Conservation (phyloP, 2,797 vertebrate species). For the Spheniscus humboldti region DNA sequence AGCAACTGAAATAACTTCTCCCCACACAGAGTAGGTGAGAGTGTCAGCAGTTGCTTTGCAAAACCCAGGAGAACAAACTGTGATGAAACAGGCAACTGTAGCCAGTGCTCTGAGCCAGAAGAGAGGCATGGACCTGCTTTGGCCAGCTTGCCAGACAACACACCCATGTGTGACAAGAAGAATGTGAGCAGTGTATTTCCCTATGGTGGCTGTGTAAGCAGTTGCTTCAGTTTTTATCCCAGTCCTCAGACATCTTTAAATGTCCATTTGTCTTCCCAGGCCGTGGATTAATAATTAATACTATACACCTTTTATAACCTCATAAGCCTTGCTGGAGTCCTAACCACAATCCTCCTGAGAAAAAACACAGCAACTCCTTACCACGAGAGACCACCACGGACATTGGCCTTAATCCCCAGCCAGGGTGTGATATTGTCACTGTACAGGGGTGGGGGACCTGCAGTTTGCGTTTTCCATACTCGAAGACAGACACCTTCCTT, state of each 20-base stretch:
- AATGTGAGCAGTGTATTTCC: accelerated
- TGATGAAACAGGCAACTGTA: not conserved
- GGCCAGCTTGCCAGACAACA: not conserved
- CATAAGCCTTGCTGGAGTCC: not conserved
- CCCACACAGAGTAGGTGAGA: not conserved
- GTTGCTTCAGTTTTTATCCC: not conserved
- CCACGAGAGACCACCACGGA: not conserved
- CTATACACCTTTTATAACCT: not conserved
- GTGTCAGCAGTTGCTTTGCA: not conserved
- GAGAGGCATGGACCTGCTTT: accelerated
- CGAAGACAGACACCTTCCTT: not conserved
- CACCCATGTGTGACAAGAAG: accelerated
- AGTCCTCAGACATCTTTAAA: not conserved
- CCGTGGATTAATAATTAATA: not conserved
- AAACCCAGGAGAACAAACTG: not conserved
- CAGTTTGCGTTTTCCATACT: not conserved
- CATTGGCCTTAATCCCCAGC: accelerated
- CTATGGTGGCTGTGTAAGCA: accelerated
- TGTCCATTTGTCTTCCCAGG: not conserved
- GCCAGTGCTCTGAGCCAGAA: not conserved
- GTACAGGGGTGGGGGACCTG: not conserved
- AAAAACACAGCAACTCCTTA: not conserved
- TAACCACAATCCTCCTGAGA: not conserved
- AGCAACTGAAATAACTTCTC: not conserved
- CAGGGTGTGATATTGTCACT: not conserved